phyloP scores from a whole-genome alignment of 1,140 invertebrate species.

The Homarus americanus region DNA sequence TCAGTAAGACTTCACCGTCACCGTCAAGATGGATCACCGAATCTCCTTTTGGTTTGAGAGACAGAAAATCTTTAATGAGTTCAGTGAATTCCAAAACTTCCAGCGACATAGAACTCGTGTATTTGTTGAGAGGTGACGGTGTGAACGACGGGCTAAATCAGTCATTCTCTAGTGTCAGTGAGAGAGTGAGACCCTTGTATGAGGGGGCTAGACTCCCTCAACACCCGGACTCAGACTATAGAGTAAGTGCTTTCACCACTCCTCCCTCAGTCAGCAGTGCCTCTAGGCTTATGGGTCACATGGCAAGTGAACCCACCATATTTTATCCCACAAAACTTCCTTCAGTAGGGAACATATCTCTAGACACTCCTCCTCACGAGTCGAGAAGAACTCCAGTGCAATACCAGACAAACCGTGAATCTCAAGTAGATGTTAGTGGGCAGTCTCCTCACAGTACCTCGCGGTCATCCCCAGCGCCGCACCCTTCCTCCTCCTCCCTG shows the following conservation, averaged over 20 bases:
- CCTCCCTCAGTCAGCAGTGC: no score
- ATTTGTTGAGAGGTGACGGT: slow-evolving; percentile 23
- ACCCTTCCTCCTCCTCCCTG: background rate
- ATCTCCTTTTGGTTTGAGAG: slow-evolving; percentile 5
- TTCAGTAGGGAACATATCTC: background rate
- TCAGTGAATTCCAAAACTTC: slow-evolving; percentile 43
- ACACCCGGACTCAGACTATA: background rate
- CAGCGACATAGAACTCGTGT: slow-evolving; percentile 57
- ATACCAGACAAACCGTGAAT: background rate
- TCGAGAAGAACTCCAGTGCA: slow-evolving; percentile 2
- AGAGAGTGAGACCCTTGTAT: background rate
- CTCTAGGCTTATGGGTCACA: no score
- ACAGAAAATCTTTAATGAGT: slow-evolving; percentile 44
- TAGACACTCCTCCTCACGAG: background rate
- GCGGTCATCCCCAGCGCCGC: background rate
- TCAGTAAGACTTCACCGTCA: slow-evolving; percentile 9
- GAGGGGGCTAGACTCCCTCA: background rate
- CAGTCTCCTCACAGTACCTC: background rate
- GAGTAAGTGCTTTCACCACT: background rate
- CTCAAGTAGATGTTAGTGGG: background rate
- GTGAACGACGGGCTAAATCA: background rate
- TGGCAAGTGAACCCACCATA: background rate
- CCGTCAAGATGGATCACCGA: slow-evolving; percentile 18
- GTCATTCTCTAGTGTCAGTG: background rate
- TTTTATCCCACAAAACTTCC: background rate